Evolutionary conservation across 2,797 vertebrate genomes (phyloP).

Genomic region (Ispidina lecontei): DNA sequence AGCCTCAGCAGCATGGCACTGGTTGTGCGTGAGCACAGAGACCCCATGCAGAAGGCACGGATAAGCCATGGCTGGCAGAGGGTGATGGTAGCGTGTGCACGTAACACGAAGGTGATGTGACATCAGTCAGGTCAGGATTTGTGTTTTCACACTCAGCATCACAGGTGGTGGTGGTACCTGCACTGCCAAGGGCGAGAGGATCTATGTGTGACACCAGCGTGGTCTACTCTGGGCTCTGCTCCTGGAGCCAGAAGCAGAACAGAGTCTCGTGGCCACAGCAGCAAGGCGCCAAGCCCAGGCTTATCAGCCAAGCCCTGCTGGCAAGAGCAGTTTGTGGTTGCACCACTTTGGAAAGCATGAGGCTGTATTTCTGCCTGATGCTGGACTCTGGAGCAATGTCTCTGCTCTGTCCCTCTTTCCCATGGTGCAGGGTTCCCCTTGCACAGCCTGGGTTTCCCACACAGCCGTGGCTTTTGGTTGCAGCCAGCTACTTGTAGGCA

Average conservation of each 20-base stretch:
- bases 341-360: not conserved
- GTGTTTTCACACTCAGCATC: not conserved
- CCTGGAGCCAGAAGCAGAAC: not conserved
- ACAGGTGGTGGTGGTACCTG: not conserved
- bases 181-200: not conserved
- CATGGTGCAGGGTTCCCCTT: accelerated
- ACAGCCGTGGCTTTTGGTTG: not conserved
- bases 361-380: accelerated
- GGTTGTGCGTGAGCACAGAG: not conserved
- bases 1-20: not conserved
- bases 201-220: not conserved
- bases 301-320: not conserved
- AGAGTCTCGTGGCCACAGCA: not conserved
- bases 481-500: not conserved
- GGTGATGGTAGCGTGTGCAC: not conserved
- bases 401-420: not conserved
- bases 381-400: not conserved
- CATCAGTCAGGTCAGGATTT: not conserved
- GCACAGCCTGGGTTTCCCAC: not conserved
- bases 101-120: not conserved
- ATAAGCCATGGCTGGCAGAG: accelerated
- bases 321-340: not conserved
- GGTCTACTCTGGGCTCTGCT: accelerated
- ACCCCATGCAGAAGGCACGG: not conserved
- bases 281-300: not conserved